Conservation (phyloP, 2,888 invertebrate genomes). For the Diaprepes abbreviatus region DNA sequence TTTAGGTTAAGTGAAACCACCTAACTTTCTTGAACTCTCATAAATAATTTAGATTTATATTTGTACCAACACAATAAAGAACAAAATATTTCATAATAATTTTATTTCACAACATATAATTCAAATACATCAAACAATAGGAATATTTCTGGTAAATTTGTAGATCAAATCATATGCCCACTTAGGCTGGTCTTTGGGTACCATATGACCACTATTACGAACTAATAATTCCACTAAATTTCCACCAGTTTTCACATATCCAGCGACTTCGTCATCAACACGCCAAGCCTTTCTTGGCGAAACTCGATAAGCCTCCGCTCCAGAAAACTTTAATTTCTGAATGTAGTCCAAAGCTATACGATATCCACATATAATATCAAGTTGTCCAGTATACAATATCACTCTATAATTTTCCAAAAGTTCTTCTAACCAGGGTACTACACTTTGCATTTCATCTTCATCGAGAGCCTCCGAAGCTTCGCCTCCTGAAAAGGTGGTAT, state of each 20-base stretch:
- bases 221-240: constrained; percentile 73
- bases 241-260: constrained; percentile 28
- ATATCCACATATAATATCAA: constrained; percentile 89
- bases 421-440: constrained; percentile 62
- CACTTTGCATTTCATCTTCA: constrained; percentile 1
- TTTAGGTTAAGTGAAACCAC: no score
- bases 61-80: no score
- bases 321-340: constrained; percentile 75
- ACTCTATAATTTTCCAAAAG: constrained; percentile 76
- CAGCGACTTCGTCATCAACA: constrained; percentile 65
- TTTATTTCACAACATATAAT: no score
- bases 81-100: no score
- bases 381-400: constrained; percentile 86
- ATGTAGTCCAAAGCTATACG: constrained; percentile 84
- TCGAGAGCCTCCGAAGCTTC: constrained; percentile 6
- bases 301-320: constrained; percentile 72
- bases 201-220: constrained; percentile 86
- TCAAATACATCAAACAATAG: not conserved
- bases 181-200: constrained; percentile 83
- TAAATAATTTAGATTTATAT: no score
- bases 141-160: constrained; percentile 70
- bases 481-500: not conserved
- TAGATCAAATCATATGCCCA: constrained; percentile 82
- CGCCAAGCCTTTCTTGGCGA: constrained; percentile 77
- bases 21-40: no score